phyloP scores from a whole-genome alignment of 2,113 vertebrate species.

The Rousettus leschenaultii region DNA sequence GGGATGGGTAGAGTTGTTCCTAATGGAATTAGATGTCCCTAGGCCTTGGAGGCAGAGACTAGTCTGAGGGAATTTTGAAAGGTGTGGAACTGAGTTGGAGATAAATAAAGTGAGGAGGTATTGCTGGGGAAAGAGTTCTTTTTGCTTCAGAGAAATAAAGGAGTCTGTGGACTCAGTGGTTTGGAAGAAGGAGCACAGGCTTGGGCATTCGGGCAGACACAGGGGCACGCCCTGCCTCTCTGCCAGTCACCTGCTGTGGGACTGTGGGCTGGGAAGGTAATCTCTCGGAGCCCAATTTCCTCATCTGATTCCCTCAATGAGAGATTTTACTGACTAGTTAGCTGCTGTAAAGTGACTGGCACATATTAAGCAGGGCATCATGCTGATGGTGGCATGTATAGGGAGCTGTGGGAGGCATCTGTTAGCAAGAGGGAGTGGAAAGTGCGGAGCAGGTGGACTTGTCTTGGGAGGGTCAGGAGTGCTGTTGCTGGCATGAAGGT shows the following conservation, averaged over 20 bases:
- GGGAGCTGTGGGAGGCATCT: background rate
- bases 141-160: conserved; percentile 2
- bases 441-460: background rate
- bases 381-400: background rate
- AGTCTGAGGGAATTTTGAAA: background rate
- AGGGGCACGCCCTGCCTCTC: background rate
- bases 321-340: background rate
- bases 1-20: background rate
- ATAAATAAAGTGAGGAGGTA: background rate
- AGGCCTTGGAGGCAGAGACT: background rate
- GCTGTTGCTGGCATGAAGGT: background rate
- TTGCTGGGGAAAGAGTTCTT: background rate
- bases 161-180: background rate
- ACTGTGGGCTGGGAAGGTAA: background rate
- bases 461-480: background rate
- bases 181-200: background rate
- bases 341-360: background rate
- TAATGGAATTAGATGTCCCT: background rate
- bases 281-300: background rate
- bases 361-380: background rate
- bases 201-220: background rate
- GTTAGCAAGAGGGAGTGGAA: background rate
- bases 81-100: background rate
- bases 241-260: background rate
- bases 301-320: background rate